These are phyloP conservation scores for Hemicentrotus pulcherrimus DNA, from an alignment of 35 echinoderm and acorn worm genomes.

Conservation along the genomic window DNA sequence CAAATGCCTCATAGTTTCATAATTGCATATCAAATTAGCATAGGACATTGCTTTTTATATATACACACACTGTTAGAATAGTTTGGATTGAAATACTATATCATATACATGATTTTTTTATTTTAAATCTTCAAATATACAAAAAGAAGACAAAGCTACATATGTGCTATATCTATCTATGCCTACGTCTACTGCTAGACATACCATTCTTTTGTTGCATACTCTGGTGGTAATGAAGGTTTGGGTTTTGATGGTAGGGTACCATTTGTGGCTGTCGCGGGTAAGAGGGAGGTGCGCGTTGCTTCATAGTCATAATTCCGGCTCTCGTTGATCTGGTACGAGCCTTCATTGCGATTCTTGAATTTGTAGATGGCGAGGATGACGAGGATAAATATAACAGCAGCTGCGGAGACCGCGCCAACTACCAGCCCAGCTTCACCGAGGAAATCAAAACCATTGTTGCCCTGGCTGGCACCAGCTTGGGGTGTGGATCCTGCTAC, in stretches of 20 bases:
- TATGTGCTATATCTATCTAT: constrained; percentile 31
- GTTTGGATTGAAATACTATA: constrained; percentile 29
- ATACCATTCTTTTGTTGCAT: constrained; percentile 96
- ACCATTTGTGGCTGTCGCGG: constrained; percentile 77
- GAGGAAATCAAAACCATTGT: constrained; percentile 70
- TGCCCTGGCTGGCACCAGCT: neutral
- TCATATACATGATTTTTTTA: constrained; percentile 21
- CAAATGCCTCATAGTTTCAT: neutral
- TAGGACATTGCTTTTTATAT: neutral
- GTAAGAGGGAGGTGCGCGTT: constrained; percentile 78
- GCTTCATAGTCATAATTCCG: constrained; percentile 87
- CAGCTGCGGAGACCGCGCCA: constrained; percentile 73
- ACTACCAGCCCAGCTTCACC: constrained; percentile 86
- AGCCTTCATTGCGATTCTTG: constrained; percentile 96
- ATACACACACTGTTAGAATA: constrained; percentile 36
- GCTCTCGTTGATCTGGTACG: constrained; percentile 98
- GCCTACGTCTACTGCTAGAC: constrained; percentile 60
- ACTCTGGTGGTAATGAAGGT: constrained; percentile 88
- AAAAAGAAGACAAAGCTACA: constrained; percentile 51
- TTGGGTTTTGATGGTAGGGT: constrained; percentile 90
- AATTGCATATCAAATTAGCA: constrained; percentile 12
- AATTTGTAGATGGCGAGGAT: constrained; percentile 88
- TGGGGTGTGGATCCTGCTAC: neutral
- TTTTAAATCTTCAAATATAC: constrained; percentile 38
- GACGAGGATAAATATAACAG: constrained; percentile 79